Base-by-base conservation (phyloP, 1,140 invertebrate species). In the Adelges cooleyi region DNA sequence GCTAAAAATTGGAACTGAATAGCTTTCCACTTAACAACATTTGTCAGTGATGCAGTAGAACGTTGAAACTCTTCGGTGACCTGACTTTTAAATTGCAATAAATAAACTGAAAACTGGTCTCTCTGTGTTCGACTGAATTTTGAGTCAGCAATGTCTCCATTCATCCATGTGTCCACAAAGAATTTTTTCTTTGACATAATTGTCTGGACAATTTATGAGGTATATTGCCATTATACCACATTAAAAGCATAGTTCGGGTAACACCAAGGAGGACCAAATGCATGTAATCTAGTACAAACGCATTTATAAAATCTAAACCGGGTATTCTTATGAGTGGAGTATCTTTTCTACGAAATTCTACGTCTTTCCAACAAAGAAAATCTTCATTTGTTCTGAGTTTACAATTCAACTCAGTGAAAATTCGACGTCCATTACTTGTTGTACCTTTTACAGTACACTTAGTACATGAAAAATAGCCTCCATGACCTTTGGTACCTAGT, bases 211-310 rank as follows among this genome's bases (percentile, higher is more conserved):
- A 27, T 51, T 29, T 51, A 15, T 17, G 23, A 3, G 49, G 25
- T 17, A 27, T 23, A 27, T 51, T 27, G 13, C 53, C 38, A 42
- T 56, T 40, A 9, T 29, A 70, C 72, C 71, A 74, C 40, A 68
- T 62, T 44, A 51, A 54, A 8, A 76, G 53, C 22, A 77, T 49
- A 68, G 72, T 73, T 70, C 70, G 71, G 36, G 71, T 71, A 8
- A 76, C 75, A 11, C 75, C 75, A 18, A 78, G 48, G 67, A 72
- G 75, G n/a, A 75, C 69, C 1, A 72, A 52, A 69, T 77, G 75
- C 75, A 77, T 75, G 67, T 75, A 75, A 69, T 77, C 76, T 9
- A 74, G 65, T 13, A 69, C 69, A 67, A 75, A 70, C 53, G 68
- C 42, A 18, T 69, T 69, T 13, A 76, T 71, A 67, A 77, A 70